Evolutionary conservation across 2,113 vertebrate genomes (phyloP), one percentile per base, ranked within the genome.

Genomic region (Channa maculata): DNA sequence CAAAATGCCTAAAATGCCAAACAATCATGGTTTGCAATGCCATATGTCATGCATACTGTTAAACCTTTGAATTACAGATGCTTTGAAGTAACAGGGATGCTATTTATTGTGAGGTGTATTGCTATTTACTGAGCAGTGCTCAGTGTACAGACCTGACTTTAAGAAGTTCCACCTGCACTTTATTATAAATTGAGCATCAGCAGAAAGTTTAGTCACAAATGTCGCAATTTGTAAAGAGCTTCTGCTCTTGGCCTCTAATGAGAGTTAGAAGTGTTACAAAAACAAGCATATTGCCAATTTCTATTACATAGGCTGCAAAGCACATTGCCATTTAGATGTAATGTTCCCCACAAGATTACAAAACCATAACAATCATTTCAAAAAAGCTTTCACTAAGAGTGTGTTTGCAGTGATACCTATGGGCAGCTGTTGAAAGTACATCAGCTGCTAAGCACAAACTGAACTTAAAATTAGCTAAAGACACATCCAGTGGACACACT

Each of bases 381-480:
- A 52, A 60, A 14, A 41, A 5, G 1, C 11, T 36, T 62, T 39
- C 3, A 53, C 12, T n/a, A 36, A 53, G 54, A 74, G 12, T 69
- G 38, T 51, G 46, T 68, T 73, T 1, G 44, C 50, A 54, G 67
- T 38, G n/a, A 69, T 68, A 60, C 61, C 36, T 46, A 61, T 78
- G 64, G 5, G 62, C 43, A 71, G 44, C 67, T 38, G 53, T 11
- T 57, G 38, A 72, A 86, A 89, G 61, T 52, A 60, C 61, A 75
- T 60, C 12, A 4, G 45, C 61, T 46, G 44, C 49, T 62, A 62
- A 50, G 78, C 76, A 65, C 44, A 10, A 61, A 85, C 83, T 89
- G 75, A 72, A 87, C 81, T 79, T 80, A 33, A 76, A 75, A 77
- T 50, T 67, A 67, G 34, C 64, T 65, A 45, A 1, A 71, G 71